Percentiles rank a stretch among this genome's conserved stretches.
phyloP scores from a whole-genome alignment of 1,140 invertebrate genomes.

The Grapholita molesta region DNA sequence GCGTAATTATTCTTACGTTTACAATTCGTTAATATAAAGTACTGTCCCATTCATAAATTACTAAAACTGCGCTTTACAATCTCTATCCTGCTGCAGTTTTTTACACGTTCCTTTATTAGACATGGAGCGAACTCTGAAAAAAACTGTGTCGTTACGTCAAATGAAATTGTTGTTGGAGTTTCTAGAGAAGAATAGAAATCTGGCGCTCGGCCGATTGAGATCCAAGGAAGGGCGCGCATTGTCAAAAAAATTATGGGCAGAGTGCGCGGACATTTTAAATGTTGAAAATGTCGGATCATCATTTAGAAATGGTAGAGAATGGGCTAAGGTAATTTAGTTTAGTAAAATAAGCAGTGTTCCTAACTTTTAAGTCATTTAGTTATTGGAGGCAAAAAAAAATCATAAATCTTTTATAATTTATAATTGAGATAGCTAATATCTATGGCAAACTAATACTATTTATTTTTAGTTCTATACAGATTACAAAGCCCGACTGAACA shows the following conservation, averaged over 20 bases:
- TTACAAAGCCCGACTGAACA: slow-evolving; percentile 3
- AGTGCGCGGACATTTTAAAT: slow-evolving; percentile 11
- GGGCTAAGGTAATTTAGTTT: slow-evolving; percentile 4
- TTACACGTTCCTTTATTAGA: slow-evolving; percentile 7
- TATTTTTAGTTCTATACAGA: slow-evolving; percentile 3
- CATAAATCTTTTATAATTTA: too few relatives aligned
- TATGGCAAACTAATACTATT: not conserved
- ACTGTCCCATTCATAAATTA: not conserved
- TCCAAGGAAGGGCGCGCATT: slow-evolving; percentile 12
- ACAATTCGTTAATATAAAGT: not conserved
- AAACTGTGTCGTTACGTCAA: slow-evolving; percentile 13
- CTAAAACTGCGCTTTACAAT: not conserved
- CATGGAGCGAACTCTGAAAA: slow-evolving; percentile 15
- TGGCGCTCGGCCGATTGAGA: slow-evolving; percentile 1
- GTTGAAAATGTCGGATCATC: not conserved
- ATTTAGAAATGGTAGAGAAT: slow-evolving; percentile 4
- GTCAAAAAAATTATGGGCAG: slow-evolving; percentile 4
- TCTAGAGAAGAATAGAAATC: slow-evolving; percentile 15
- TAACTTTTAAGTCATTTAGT: too few relatives aligned
- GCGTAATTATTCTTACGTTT: not conserved
- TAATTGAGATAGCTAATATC: not conserved
- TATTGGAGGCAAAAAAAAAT: too few relatives aligned
- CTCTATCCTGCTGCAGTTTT: slow-evolving; percentile 15
- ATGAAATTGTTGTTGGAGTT: slow-evolving; percentile 16
- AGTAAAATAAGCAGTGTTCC: too few relatives aligned